Conservation (phyloP, 2,113 vertebrate genomes). For the Pygathrix nemaeus region DNA sequence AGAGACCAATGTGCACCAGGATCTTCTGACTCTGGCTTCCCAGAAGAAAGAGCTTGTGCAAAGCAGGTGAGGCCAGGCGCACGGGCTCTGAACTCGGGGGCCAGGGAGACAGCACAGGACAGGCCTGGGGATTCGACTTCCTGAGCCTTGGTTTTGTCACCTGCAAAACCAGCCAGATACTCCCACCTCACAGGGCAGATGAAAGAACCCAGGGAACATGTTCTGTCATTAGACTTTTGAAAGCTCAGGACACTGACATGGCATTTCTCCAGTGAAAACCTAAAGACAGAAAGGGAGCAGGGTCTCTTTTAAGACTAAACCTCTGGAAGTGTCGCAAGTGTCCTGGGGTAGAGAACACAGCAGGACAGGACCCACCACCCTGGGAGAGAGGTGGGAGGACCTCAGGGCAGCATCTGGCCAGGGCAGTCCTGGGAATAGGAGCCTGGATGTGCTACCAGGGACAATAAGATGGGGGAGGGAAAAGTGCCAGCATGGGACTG, state of each 20-base stretch:
- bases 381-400: neutral
- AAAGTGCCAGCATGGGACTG: neutral
- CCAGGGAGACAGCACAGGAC: no score
- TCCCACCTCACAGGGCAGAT: neutral
- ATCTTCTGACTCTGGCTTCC: neutral
- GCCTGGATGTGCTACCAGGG: neutral
- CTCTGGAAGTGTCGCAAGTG: no score
- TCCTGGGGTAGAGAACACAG: neutral
- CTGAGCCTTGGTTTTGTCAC: neutral
- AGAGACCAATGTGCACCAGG: neutral
- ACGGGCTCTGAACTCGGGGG: neutral
- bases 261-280: neutral
- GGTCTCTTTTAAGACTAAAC: neutral
- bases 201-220: neutral
- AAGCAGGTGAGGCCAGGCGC: neutral
- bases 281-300: neutral
- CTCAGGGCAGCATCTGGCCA: neutral
- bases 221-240: neutral
- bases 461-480: accelerated
- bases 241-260: neutral
- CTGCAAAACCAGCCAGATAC: neutral
- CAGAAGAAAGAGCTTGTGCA: neutral
- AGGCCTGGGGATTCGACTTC: no score
- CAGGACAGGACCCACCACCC: neutral
- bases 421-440: neutral